phyloP scores from a whole-genome alignment of 2,113 vertebrate genomes.

The Cervus canadensis region DNA sequence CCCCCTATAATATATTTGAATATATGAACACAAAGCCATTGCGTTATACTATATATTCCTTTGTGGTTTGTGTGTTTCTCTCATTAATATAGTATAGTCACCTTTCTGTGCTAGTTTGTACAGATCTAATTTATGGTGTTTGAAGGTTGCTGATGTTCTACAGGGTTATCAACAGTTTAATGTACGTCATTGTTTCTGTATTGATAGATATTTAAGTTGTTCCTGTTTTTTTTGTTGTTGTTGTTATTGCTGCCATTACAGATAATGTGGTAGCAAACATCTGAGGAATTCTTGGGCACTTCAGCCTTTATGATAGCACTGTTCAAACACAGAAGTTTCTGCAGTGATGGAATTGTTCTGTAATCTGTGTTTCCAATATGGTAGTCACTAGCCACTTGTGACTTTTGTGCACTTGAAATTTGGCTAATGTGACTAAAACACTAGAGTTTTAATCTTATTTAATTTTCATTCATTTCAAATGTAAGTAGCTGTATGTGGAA shows the following conservation, averaged over 20 bases:
- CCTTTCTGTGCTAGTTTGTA: background rate
- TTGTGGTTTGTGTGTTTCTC: background rate
- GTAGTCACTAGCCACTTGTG: background rate
- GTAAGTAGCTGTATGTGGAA: background rate
- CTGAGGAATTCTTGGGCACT: background rate
- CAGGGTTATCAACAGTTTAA: background rate
- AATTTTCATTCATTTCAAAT: background rate
- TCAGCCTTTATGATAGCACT: background rate
- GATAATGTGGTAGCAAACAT: background rate
- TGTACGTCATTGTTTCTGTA: background rate
- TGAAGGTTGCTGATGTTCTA: background rate
- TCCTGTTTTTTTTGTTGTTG: background rate
- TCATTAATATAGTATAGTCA: background rate
- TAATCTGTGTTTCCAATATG: background rate
- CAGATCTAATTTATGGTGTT: background rate
- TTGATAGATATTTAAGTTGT: background rate
- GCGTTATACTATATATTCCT: background rate
- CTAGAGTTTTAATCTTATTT: constrained; percentile 3
- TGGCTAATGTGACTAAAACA: background rate
- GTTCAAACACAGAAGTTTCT: background rate
- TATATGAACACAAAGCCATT: background rate
- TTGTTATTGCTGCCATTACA: background rate
- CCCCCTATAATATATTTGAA: background rate
- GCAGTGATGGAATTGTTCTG: background rate
- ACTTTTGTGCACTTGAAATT: background rate